phyloP scores from a whole-genome alignment of 2,888 invertebrate species.

The Thalpophila matura region DNA sequence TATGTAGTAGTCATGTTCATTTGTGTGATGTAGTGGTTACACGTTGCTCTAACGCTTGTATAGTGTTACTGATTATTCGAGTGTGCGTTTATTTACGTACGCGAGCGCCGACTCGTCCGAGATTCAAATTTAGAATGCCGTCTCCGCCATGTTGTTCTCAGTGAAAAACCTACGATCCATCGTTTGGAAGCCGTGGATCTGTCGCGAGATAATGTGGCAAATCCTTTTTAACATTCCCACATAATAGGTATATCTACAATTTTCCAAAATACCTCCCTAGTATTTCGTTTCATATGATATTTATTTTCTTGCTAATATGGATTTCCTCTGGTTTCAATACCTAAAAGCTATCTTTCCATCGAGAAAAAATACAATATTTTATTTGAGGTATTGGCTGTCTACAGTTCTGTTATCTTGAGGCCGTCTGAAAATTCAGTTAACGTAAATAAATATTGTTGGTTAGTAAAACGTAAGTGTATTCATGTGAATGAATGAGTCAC shows the following conservation, averaged over 20 bases:
- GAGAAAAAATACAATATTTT: not conserved
- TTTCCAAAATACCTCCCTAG: not conserved
- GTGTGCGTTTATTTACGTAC: constrained; percentile 91
- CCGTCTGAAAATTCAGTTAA: constrained; percentile 68
- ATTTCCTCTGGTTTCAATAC: not conserved
- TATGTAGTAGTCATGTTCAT: constrained; percentile 65
- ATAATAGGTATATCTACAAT: not conserved
- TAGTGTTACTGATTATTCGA: constrained; percentile 89
- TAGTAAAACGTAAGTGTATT: constrained; percentile 79
- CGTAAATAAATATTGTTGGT: constrained; percentile 78
- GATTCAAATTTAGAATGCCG: constrained; percentile 90
- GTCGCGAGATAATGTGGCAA: constrained; percentile 70
- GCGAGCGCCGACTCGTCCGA: constrained; percentile 91
- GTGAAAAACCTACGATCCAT: constrained; percentile 89
- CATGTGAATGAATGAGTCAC: constrained; percentile 88
- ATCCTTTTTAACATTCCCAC: constrained; percentile 27
- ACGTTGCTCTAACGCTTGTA: constrained; percentile 83
- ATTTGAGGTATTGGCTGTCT: constrained; percentile 14
- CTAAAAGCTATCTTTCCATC: not conserved
- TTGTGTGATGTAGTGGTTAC: constrained; percentile 73
- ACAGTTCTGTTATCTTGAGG: constrained; percentile 43
- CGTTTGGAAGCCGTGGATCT: constrained; percentile 79
- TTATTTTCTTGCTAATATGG: not conserved
- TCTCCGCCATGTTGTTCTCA: constrained; percentile 90
- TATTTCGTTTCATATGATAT: constrained; percentile 1